Conservation (phyloP, 2,888 invertebrate genomes). For the Thysanoteuthis rhombus region DNA sequence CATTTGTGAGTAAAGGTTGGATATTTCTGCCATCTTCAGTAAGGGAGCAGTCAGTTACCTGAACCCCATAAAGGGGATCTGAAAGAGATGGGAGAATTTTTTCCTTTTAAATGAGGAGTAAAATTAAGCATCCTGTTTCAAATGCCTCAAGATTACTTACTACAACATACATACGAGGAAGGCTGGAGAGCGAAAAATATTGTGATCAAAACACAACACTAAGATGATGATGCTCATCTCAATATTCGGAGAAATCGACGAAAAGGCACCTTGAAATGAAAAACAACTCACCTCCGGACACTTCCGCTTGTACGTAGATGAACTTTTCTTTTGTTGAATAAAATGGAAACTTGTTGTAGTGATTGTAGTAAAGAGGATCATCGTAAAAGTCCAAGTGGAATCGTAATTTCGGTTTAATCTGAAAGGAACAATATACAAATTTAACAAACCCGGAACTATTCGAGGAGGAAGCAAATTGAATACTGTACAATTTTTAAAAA, state of each 20-base stretch:
- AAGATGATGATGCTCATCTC: too few relatives aligned
- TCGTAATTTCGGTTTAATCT: not conserved
- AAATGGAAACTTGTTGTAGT: not conserved
- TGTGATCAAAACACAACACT: too few relatives aligned
- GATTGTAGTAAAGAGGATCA: constrained; percentile 12
- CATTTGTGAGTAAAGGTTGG: constrained; percentile 24
- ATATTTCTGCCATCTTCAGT: constrained; percentile 19
- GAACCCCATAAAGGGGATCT: constrained; percentile 17
- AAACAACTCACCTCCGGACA: not conserved
- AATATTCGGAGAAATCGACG: not conserved
- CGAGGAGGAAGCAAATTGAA: too few relatives aligned
- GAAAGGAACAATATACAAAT: not conserved
- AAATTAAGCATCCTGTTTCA: too few relatives aligned
- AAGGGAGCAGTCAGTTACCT: not conserved
- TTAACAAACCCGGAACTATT: too few relatives aligned
- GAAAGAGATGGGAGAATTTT: not conserved
- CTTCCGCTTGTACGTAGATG: not conserved
- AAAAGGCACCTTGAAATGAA: too few relatives aligned
- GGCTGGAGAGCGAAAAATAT: too few relatives aligned
- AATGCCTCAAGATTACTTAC: too few relatives aligned
- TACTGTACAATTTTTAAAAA: too few relatives aligned
- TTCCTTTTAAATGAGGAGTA: not conserved
- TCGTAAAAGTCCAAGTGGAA: constrained; percentile 22
- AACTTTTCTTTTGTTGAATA: constrained; percentile 12
- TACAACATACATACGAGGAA: too few relatives aligned